Base-by-base conservation (phyloP, 2,797 vertebrate species). In the Strix occidentalis region DNA sequence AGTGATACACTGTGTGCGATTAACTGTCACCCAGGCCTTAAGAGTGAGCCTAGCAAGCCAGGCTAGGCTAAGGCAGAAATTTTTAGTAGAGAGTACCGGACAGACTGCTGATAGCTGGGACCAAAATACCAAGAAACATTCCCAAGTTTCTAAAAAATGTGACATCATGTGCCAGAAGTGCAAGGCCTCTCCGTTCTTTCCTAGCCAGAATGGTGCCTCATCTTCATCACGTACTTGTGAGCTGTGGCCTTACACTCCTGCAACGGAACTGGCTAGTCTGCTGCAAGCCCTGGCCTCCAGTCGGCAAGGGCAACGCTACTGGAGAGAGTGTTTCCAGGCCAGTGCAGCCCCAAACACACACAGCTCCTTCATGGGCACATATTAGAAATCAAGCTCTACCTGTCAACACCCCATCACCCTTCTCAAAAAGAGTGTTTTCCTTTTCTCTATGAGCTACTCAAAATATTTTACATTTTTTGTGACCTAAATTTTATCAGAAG, bases 221-320 rank as follows among this genome's bases (percentile, higher is more conserved):
- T 14, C 29, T 60, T 41, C 35, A 71, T 24, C 63, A 60, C 0
- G 0, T 63, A 41, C 31, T 10, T 31, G 11, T 11, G 61, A 84
- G 46, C 56, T 84, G 45, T 21, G 53, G 58, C 53, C 43, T 85
- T 33, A 29, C 31, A 15, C 19, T 81, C 26, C 71, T 39, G 29
- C 15, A 66, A 68, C 18, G n/a, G 48, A 75, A 41, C 2, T 17
- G 18, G 33, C 29, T 33, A 4, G 13, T 25, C 28, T 56, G 61
- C 41, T 50, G 50, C 69, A 63, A 81, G 50, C 56, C 37, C 70
- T 35, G 43, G 39, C n/a, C 57, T 46, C n/a, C 70, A 28, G 63
- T 14, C 4, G 2, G 20, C 37, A 56, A n/a, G 24, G 54, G 16
- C 48, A 63, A 21, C 0, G 0, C 16, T 17, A 66, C 56, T 4